A percentile compares a stretch with the other conserved stretches of the same genome.
phyloP scores from a whole-genome alignment of 2,797 vertebrate species.

The Megalops cyprinoides region DNA sequence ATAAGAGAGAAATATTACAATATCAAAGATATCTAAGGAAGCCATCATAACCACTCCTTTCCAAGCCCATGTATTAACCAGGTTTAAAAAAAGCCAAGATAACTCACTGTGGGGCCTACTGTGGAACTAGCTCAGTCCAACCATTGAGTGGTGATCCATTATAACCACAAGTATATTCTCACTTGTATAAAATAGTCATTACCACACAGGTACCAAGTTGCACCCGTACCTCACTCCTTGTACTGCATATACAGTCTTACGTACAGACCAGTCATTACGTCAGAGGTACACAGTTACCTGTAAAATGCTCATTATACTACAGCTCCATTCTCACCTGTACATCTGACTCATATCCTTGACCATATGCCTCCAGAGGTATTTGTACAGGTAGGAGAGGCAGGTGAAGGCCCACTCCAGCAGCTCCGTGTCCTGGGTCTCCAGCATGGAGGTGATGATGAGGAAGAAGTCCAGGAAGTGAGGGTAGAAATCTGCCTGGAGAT shows the following conservation, averaged over 20 bases:
- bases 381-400: constrained; percentile 94
- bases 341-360: constrained; percentile 91
- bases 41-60: no score
- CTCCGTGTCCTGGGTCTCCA: constrained; percentile 93
- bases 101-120: no score
- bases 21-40: not conserved
- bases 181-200: not conserved
- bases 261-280: not conserved
- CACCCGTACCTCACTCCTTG: no score
- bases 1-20: not conserved
- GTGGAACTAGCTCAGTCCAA: no score
- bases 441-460: constrained; percentile 79
- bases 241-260: not conserved
- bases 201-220: not conserved
- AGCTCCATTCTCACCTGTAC: constrained; percentile 81
- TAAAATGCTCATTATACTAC: not conserved
- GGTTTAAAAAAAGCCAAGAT: no score
- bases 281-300: not conserved
- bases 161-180: not conserved
- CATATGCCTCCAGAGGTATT: constrained; percentile 96
- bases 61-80: no score
- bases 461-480: constrained; percentile 95
- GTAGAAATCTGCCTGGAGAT: constrained; percentile 96
- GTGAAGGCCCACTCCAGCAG: constrained; percentile 94
- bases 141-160: no score